Conservation (phyloP, 2,113 vertebrate genomes). For the Philantomba maxwellii region DNA sequence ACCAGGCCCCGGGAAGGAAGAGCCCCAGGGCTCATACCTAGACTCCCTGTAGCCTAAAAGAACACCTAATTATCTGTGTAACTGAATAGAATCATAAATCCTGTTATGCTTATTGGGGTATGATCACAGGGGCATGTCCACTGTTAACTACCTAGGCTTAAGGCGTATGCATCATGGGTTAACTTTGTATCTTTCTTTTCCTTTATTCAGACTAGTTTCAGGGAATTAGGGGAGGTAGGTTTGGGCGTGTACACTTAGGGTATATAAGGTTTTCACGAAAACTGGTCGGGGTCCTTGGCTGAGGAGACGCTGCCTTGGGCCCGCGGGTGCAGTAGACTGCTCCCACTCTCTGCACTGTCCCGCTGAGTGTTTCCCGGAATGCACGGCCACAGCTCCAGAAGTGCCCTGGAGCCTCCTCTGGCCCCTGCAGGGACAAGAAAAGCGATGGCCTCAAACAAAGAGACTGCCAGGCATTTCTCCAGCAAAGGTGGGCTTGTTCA, state of each 20-base stretch:
- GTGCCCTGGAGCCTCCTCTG: background rate
- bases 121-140: too few relatives aligned
- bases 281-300: background rate
- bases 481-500: background rate
- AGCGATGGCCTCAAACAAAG: background rate
- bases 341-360: rapidly evolving
- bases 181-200: background rate
- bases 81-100: too few relatives aligned
- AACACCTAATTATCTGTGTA: too few relatives aligned
- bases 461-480: background rate
- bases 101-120: too few relatives aligned
- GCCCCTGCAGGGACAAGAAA: background rate
- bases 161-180: too few relatives aligned
- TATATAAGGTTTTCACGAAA: background rate
- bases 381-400: rapidly evolving
- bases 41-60: too few relatives aligned
- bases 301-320: background rate
- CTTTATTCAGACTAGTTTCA: background rate
- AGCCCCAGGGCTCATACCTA: background rate
- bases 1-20: rapidly evolving
- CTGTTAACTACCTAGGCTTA: too few relatives aligned
- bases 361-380: background rate
- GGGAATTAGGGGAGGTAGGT: background rate
- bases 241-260: background rate
- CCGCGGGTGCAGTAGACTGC: rapidly evolving